A percentile compares a stretch with the other conserved stretches of the same genome.
phyloP scores from a whole-genome alignment of 2,113 vertebrate species.

The Orientallactaga bullata region DNA sequence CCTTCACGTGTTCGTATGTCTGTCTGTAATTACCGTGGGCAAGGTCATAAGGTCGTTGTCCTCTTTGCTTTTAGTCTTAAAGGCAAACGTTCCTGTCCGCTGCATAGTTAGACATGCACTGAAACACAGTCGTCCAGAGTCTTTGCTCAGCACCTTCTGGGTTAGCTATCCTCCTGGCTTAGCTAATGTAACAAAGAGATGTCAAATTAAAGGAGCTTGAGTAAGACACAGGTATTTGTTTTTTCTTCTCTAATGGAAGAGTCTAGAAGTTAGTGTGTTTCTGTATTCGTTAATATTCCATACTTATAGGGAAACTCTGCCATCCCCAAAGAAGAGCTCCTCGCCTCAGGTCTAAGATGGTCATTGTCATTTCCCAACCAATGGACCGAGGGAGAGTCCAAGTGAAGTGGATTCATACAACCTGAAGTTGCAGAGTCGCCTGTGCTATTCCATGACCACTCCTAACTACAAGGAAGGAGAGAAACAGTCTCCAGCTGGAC shows the following conservation, averaged over 20 bases:
- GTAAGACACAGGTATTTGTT: not conserved
- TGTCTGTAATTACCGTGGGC: conserved; percentile 6
- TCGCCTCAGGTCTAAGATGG: not conserved
- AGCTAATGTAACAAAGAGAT: not conserved
- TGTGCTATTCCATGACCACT: not conserved
- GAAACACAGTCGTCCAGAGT: not conserved
- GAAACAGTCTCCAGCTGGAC: not conserved
- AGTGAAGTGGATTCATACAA: not conserved
- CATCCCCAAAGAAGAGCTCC: not conserved
- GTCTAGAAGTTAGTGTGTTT: not conserved
- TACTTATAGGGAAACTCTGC: not conserved
- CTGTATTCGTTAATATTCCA: not conserved
- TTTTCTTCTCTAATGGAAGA: not conserved
- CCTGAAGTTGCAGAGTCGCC: not conserved
- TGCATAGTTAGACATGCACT: not conserved
- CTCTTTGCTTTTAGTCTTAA: not conserved
- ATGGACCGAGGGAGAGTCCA: not conserved
- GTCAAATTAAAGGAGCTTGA: not conserved
- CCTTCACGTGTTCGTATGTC: conserved; percentile 32
- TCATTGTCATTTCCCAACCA: not conserved
- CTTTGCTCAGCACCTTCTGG: not conserved
- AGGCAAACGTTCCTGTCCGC: not conserved
- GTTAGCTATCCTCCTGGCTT: not conserved
- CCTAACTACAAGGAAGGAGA: not conserved
- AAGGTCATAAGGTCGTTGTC: not conserved